These are phyloP conservation scores for Furcula furcula DNA, from an alignment of 2,888 invertebrate genomes.

Conservation along the genomic window DNA sequence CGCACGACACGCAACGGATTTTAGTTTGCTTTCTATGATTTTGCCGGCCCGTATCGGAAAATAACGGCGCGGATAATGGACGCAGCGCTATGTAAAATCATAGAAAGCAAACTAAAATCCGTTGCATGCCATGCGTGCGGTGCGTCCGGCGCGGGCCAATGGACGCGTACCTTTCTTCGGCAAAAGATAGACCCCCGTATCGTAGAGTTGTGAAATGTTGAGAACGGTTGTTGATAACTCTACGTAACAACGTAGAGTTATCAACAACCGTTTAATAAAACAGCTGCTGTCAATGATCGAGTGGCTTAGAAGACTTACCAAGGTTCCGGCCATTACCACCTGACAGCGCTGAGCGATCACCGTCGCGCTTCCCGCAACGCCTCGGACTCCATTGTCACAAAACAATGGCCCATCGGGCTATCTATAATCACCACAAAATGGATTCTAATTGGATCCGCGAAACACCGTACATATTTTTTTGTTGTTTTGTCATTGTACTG, in stretches of 20 bases:
- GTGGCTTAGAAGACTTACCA: constrained; percentile 49
- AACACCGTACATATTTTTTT: constrained; percentile 42
- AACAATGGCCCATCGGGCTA: constrained; percentile 70
- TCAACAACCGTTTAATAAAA: constrained; percentile 67
- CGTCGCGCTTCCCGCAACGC: constrained; percentile 53
- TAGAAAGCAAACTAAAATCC: too few species aligned
- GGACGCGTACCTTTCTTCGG: too few species aligned
- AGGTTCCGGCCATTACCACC: constrained; percentile 64
- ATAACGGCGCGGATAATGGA: too few species aligned
- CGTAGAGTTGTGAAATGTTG: constrained; percentile 6
- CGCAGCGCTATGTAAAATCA: too few species aligned
- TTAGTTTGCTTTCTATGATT: too few species aligned
- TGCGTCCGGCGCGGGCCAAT: too few species aligned
- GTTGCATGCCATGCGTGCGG: too few species aligned
- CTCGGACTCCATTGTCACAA: constrained; percentile 61
- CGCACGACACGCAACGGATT: too few species aligned
- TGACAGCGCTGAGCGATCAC: constrained; percentile 76
- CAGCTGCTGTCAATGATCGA: constrained; percentile 67
- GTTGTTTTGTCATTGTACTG: constrained; percentile 42
- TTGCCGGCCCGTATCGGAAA: too few species aligned
- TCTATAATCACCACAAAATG: constrained; percentile 74
- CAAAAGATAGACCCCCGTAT: too few species aligned
- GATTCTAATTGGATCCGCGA: constrained; percentile 77
- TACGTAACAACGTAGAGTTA: constrained; percentile 35
- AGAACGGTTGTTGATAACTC: too few species aligned